Percentiles rank a stretch among this genome's conserved stretches.
These are phyloP conservation scores for Brachyalestes nurse DNA, from an alignment of 2,797 vertebrate genomes.

Conservation along the genomic window DNA sequence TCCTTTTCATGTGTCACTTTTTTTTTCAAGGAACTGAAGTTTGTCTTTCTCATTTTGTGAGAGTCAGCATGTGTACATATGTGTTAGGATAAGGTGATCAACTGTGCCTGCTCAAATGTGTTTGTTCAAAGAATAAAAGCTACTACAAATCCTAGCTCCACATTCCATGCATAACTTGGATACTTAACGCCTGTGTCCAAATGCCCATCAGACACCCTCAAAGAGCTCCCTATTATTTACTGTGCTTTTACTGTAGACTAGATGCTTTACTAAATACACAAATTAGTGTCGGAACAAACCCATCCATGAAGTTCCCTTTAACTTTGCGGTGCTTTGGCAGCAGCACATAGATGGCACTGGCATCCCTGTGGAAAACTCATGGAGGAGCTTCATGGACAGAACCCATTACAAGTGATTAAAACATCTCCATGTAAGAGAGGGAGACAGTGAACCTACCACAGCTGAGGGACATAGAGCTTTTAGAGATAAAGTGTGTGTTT, in stretches of 20 bases:
- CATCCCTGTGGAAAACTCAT: conserved; percentile 62
- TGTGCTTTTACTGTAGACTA: conserved; percentile 70
- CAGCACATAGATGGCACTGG: conserved; percentile 15
- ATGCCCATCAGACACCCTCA: conserved; percentile 79
- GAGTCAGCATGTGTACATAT: conserved; percentile 4
- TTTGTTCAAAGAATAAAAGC: conserved; percentile 56
- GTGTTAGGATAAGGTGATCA: conserved; percentile 39
- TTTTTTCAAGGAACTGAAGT: neutral
- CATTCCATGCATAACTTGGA: conserved; percentile 83
- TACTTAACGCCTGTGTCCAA: conserved; percentile 81
- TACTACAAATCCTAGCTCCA: conserved; percentile 71
- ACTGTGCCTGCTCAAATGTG: conserved; percentile 52
- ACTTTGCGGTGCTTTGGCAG: conserved; percentile 13
- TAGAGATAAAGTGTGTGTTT: conserved; percentile 77
- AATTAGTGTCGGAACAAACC: conserved; percentile 29
- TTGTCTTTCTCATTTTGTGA: neutral
- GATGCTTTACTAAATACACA: conserved; percentile 42
- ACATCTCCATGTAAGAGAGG: conserved; percentile 69
- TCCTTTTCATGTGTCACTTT: neutral
- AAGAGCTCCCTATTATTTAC: conserved; percentile 63
- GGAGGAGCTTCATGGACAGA: conserved; percentile 68
- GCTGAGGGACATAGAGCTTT: conserved; percentile 45
- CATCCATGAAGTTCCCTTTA: conserved; percentile 29
- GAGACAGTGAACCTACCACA: conserved; percentile 61
- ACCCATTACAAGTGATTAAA: conserved; percentile 76